Evolutionary conservation across 2,888 invertebrate genomes (phyloP).

Genomic region (Mesoligia furuncula): DNA sequence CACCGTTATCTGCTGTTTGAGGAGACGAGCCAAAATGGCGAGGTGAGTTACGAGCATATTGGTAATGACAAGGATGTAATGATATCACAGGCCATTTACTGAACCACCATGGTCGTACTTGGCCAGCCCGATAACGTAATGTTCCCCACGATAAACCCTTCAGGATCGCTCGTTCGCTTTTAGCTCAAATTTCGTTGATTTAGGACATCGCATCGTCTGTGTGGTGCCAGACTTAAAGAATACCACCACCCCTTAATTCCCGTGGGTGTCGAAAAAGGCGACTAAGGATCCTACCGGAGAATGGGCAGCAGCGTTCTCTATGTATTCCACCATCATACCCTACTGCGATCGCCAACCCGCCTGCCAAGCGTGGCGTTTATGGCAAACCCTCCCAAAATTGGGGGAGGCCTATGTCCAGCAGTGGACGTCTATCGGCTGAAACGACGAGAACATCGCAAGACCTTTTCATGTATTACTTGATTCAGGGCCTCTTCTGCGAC

Average conservation of each 20-base stretch:
- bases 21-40: slow-evolving; percentile 95
- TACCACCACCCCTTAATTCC: too few relatives aligned
- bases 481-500: slow-evolving; percentile 18
- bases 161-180: slow-evolving; percentile 36
- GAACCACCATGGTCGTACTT: slow-evolving; percentile 33
- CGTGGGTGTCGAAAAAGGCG: too few relatives aligned
- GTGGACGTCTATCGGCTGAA: too few relatives aligned
- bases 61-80: slow-evolving; percentile 33
- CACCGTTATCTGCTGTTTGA: slow-evolving; percentile 96
- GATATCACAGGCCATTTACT: slow-evolving; percentile 46
- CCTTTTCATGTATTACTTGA: slow-evolving; percentile 37
- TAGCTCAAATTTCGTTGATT: slow-evolving; percentile 49
- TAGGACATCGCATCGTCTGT: slow-evolving; percentile 41
- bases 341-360: too few relatives aligned
- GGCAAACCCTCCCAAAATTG: too few relatives aligned
- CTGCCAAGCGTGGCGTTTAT: too few relatives aligned
- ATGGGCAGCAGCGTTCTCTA: too few relatives aligned
- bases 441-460: slow-evolving; percentile 36
- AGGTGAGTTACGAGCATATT: slow-evolving; percentile 75
- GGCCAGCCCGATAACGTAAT: slow-evolving; percentile 45
- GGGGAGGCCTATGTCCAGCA: too few relatives aligned
- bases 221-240: too few relatives aligned
- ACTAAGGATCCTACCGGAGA: too few relatives aligned
- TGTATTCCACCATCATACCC: too few relatives aligned
- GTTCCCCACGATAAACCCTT: slow-evolving; percentile 52